Base-by-base conservation (phyloP, 2,888 invertebrate genomes). In the Xanthostigma xanthostigma region DNA sequence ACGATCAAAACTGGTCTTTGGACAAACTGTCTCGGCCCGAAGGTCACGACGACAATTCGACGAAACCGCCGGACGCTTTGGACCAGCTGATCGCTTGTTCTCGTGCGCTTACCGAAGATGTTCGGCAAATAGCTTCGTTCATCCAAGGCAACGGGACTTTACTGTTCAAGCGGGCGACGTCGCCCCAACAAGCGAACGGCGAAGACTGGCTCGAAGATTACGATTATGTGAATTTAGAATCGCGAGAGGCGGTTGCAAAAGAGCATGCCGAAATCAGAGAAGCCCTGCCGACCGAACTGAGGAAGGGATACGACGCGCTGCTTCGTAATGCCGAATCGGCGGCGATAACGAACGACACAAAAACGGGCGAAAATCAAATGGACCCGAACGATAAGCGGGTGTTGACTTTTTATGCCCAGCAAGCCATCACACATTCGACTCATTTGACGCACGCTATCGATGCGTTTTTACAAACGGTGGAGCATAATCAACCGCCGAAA, bases 401-500 rank as follows among this genome's bases (percentile, higher is more conserved):
- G 40, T 70, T 94, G 34, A 78, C 81, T 41, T 94, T 92, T 68
- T 95, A 93, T 68, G 84, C 86, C 17, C 81, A 83, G 44, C 93
- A 94, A 66, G 79, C 88, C 33, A 81, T 87, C 37, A 84, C 84
- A 11, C 91, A 93, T 64, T 84, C 88, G 58, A 81, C 81, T 17
- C 83, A 87, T 63, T 74, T 96, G 43, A 82, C 87, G 53, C 84
- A 87, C 56, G 89, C 93, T 12, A 91, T 95, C 49, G 93, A 93
- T 60, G 89, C 90, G 0, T 95, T 96, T 69, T 75, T 95, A 43
- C 78, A 85, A 58, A 88, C 91, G 6, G 87, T 96, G 39, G 91
- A 92, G 60, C 86, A 85, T 66, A 93, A 92, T 60, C 90, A 93
- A 63, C 92, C 93, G 38, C 95, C 96, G 0, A 89, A 90, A 67